Percentiles rank a stretch among this genome's conserved stretches.
phyloP scores from a whole-genome alignment of 2,113 vertebrate species.

The Silurus asotus region DNA sequence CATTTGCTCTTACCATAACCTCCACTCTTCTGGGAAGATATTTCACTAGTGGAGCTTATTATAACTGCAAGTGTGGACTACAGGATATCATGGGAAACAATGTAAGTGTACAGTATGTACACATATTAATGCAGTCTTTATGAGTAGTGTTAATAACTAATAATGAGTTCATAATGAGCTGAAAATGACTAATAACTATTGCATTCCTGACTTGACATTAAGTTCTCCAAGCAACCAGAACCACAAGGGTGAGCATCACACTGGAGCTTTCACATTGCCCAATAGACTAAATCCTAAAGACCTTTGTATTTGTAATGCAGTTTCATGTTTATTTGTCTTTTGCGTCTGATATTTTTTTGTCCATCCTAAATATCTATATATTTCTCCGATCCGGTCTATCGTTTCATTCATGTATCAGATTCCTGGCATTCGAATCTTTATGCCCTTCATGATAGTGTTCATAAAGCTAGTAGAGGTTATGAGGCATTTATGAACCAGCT shows the following conservation, averaged over 20 bases:
- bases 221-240: neutral
- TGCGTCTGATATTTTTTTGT: neutral
- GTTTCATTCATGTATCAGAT: neutral
- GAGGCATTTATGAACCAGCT: neutral
- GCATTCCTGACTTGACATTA: neutral
- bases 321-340: neutral
- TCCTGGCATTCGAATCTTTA: neutral
- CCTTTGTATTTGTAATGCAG: neutral
- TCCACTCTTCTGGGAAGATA: neutral
- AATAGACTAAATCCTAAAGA: neutral
- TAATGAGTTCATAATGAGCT: no score
- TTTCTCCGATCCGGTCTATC: neutral
- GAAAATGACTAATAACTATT: no score
- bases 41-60: neutral
- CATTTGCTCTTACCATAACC: no score
- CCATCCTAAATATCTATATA: neutral
- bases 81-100: neutral
- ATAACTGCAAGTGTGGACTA: neutral
- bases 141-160: no score
- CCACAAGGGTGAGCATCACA: neutral
- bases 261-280: neutral
- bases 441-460: neutral
- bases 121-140: no score
- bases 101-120: no score
- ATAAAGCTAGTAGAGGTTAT: neutral